Evolutionary conservation across 2,113 vertebrate genomes (phyloP).

Genomic region (Salvator merianae): DNA sequence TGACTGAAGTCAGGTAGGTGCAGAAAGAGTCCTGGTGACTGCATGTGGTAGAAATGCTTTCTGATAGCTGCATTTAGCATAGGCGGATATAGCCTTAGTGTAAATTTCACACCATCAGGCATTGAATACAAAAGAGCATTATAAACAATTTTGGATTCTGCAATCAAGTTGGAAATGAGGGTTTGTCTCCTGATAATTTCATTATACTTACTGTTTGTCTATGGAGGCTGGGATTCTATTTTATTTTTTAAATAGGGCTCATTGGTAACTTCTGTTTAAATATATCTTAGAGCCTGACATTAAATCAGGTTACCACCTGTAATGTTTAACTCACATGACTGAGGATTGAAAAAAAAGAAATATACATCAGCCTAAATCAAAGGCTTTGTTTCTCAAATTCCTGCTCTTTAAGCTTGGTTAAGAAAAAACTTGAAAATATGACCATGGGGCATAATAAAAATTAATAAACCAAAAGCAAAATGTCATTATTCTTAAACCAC

Average conservation of each 20-base stretch:
- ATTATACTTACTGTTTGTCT: not conserved
- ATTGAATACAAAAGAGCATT: not conserved
- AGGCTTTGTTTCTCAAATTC: conserved; percentile 11
- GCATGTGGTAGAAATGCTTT: too few species aligned
- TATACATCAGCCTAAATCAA: not conserved
- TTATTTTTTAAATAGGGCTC: not conserved
- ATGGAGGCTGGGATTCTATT: not conserved
- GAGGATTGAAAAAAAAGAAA: not conserved
- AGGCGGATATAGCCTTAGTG: not conserved
- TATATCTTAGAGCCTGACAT: not conserved
- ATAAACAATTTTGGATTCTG: not conserved
- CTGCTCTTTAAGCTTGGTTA: not conserved
- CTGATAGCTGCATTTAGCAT: too few species aligned
- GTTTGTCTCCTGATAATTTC: not conserved
- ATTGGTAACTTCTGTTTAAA: conserved; percentile 10
- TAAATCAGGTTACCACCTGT: not conserved
- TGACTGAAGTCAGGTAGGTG: too few species aligned
- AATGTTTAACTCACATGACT: conserved; percentile 6
- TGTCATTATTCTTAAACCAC: conserved; percentile 18
- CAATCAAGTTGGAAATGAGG: not conserved
- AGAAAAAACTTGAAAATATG: conserved; percentile 14
- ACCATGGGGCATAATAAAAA: conserved; percentile 3
- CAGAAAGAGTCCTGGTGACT: too few species aligned
- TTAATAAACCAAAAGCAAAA: conserved; percentile 28
- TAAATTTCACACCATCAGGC: not conserved